Evolutionary conservation across 2,797 vertebrate genomes (phyloP).

Genomic region (Danionella dracula): DNA sequence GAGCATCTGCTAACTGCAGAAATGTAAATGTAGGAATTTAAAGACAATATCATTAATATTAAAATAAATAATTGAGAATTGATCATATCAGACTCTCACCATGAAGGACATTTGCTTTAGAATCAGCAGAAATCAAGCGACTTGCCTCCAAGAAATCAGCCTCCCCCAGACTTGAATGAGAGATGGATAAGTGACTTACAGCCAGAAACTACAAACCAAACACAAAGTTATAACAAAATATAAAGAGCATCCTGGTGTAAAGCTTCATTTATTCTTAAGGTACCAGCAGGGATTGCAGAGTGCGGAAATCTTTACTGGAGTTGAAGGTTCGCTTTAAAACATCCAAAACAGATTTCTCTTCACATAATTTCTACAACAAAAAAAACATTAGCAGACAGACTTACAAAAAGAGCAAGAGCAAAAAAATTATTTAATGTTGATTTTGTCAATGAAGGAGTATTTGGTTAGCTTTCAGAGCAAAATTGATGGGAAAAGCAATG

Average conservation of each 20-base stretch:
- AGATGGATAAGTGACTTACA: constrained; percentile 64
- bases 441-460: no score
- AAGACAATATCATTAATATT: no score
- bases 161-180: constrained; percentile 67
- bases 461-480: no score
- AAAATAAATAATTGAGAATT: no score
- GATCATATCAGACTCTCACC: constrained; percentile 62
- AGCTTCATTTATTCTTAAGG: not conserved
- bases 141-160: constrained; percentile 80
- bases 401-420: no score
- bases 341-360: constrained; percentile 71
- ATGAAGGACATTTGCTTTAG: constrained; percentile 87
- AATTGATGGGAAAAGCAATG: no score
- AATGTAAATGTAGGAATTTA: no score
- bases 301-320: constrained; percentile 79
- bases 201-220: constrained; percentile 72
- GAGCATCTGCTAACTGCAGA: no score
- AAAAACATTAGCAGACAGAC: not conserved
- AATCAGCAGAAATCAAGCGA: constrained; percentile 69
- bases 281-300: constrained; percentile 82
- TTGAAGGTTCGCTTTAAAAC: constrained; percentile 78
- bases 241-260: not conserved
- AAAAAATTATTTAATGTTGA: no score
- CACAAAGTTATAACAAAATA: not conserved
- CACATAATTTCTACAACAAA: constrained; percentile 69